Base-by-base conservation (phyloP, 2,113 vertebrate species). In the Anas platyrhynchos region DNA sequence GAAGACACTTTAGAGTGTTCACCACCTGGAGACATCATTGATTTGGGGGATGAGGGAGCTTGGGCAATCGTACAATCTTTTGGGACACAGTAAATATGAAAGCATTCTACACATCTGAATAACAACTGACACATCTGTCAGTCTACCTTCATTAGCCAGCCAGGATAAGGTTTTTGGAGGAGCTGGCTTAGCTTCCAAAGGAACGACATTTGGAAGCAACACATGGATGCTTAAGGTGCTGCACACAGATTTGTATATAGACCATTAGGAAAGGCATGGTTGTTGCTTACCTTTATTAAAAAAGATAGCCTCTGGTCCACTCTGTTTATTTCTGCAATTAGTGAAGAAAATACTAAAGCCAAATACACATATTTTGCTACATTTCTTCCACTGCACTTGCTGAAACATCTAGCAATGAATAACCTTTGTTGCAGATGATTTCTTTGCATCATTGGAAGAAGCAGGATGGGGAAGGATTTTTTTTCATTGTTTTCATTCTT, bases 341-440 rank as follows among this genome's bases (percentile, higher is more conserved):
- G 36, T 26, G 59, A 56, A 67, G 58, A 92, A 75, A 73, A 59
- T 41, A 41, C 34, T 20, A 67, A 86, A 85, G 63, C 14, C 83
- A 91, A 92, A 93, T 62, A 92, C 59, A 83, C 1, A 4, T 27
- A 55, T 95, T 94, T 94, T 89, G 78, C 63, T 83, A 32, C 55
- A 83, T 87, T 82, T 76, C 17, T 46, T 48, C 46, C 46, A 48
- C 46, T 48, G 46, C 46, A 48, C 20, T 48, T 21, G 10, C 6
- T 48, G 46, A 48, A 21, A 48, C 46, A 48, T 48, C 46, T 20
- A 48, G 20, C 46, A 48, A 22, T 48, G 20, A 48, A 21, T 22
- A 48, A 48, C 20, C 46, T 48, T 48, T 21, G 20, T 48, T 48
- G 46, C 20, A 48, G 46, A 22, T 48, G 20, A 22, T 22, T 22